phyloP scores from a whole-genome alignment of 2,888 invertebrate genomes.

The Carterocephalus palaemon region DNA sequence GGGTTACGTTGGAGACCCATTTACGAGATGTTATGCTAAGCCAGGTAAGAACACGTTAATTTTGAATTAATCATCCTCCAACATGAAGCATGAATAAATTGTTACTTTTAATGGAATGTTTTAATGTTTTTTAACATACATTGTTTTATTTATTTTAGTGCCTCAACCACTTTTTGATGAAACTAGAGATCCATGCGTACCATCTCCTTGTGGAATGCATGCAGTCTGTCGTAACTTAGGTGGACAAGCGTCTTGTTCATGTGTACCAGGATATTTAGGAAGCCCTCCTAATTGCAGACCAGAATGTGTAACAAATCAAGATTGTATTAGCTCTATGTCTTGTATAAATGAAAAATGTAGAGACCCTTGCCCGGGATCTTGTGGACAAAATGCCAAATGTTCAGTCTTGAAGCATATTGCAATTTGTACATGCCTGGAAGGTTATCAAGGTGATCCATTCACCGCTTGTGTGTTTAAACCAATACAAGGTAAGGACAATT shows the following conservation, averaged over 20 bases:
- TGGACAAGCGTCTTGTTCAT: slow-evolving; percentile 80
- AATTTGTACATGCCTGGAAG: slow-evolving; percentile 79
- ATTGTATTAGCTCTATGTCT: slow-evolving; percentile 82
- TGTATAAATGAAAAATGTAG: slow-evolving; percentile 82
- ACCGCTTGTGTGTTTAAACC: slow-evolving; percentile 59
- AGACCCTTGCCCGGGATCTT: slow-evolving; percentile 85
- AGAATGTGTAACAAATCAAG: slow-evolving; percentile 82
- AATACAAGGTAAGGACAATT: slow-evolving; percentile 49
- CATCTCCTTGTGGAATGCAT: slow-evolving; percentile 83
- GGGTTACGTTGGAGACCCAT: slow-evolving; percentile 82
- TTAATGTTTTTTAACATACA: slow-evolving; percentile 11
- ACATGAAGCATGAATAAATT: too few relatives aligned
- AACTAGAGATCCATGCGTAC: slow-evolving; percentile 80
- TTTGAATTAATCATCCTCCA: too few relatives aligned
- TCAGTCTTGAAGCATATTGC: slow-evolving; percentile 81
- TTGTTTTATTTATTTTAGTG: slow-evolving; percentile 37
- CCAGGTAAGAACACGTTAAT: slow-evolving; percentile 69
- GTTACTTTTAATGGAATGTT: slow-evolving; percentile 9
- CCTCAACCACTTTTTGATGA: slow-evolving; percentile 58
- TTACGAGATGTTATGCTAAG: slow-evolving; percentile 81
- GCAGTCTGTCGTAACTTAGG: slow-evolving; percentile 78
- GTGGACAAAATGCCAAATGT: slow-evolving; percentile 79
- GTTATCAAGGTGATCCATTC: slow-evolving; percentile 82
- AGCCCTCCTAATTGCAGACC: slow-evolving; percentile 83
- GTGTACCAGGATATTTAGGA: slow-evolving; percentile 79